A percentile compares a stretch with the other conserved stretches of the same genome.
Conservation (phyloP, 2,797 vertebrate species). For the Brachyrhaphis roseni region DNA sequence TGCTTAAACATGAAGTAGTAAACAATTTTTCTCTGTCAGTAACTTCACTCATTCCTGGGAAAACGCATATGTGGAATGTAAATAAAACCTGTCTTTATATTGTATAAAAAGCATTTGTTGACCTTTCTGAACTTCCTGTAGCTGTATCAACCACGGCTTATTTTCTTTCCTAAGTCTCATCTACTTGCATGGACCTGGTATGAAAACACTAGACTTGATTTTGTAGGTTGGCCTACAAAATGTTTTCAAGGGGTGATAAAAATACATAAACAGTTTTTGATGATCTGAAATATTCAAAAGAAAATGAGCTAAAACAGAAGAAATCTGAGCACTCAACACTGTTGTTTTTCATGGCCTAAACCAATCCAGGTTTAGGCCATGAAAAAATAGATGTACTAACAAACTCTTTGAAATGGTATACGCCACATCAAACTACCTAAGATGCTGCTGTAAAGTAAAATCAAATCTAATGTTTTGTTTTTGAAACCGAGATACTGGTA, state of each 20-base stretch:
- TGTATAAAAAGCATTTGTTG: no score
- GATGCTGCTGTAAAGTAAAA: neutral
- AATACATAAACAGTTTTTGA: neutral
- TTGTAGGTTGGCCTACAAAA: no score
- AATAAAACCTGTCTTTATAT: neutral
- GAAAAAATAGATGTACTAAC: constrained; percentile 1
- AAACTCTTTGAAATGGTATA: constrained; percentile 3
- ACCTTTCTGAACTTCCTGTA: neutral
- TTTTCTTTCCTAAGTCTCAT: constrained; percentile 7
- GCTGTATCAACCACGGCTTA: neutral
- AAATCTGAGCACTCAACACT: neutral
- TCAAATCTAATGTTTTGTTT: neutral
- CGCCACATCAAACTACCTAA: neutral
- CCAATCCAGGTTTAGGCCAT: constrained; percentile 60
- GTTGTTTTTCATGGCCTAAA: no score
- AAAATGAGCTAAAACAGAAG: neutral
- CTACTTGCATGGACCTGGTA: constrained; percentile 33
- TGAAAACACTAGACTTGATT: constrained; percentile 43
- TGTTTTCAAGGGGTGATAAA: no score
- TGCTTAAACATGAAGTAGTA: neutral
- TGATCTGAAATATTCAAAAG: neutral
- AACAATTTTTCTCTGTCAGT: neutral
- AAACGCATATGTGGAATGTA: neutral
- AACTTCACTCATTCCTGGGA: neutral
- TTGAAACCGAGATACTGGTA: neutral